Conservation (phyloP, 2,113 vertebrate genomes). For the Microcebus jonahi region DNA sequence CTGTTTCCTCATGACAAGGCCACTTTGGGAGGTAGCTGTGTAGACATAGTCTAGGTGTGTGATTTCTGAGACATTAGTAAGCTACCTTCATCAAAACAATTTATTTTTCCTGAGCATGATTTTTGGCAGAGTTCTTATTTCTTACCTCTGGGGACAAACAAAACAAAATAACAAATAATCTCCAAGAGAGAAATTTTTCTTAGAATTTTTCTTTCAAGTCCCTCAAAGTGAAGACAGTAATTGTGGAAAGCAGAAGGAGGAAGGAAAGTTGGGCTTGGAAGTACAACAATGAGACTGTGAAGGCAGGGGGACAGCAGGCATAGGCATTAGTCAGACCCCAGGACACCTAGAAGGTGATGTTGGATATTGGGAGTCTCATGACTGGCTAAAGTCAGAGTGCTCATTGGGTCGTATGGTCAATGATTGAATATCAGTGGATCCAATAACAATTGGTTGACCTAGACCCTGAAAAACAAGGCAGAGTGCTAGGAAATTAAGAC, state of each 20-base stretch:
- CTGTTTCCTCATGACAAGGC: neutral
- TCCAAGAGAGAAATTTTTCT: neutral
- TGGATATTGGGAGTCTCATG: neutral
- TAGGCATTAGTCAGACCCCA: no score
- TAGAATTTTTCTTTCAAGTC: neutral
- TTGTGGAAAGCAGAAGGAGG: neutral
- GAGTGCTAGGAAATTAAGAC: neutral
- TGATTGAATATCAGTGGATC: neutral
- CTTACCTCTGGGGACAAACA: neutral
- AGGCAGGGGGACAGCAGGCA: no score
- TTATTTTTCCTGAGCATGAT: neutral
- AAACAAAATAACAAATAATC: neutral
- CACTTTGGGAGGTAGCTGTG: neutral
- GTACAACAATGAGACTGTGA: neutral
- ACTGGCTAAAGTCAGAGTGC: neutral
- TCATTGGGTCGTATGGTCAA: neutral
- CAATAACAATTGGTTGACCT: neutral
- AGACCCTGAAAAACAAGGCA: neutral
- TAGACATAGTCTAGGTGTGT: fast-evolving
- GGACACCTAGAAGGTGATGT: no score
- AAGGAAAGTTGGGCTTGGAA: neutral
- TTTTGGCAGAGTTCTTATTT: conserved; percentile 8
- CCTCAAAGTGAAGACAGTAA: neutral
- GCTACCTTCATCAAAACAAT: neutral
- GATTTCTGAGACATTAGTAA: neutral